A percentile compares a stretch with the other conserved stretches of the same genome.
Evolutionary conservation across 1,140 invertebrate genomes (phyloP).

Genomic region (Gyrodactylus salaris): DNA sequence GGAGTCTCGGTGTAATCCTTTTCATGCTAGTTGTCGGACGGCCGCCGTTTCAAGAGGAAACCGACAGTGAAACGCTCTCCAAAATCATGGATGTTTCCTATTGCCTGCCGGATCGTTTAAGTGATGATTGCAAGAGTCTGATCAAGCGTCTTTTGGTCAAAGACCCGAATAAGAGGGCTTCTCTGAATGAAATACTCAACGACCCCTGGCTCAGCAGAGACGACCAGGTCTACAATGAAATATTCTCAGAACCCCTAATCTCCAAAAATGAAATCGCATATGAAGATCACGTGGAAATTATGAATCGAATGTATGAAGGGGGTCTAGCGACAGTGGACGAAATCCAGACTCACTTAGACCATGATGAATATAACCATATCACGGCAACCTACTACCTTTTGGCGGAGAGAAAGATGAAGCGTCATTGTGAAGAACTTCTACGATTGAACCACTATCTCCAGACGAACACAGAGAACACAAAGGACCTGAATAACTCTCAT

Average conservation of each 20-base stretch:
- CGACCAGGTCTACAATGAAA: slow-evolving; percentile 7
- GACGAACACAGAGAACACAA: neutral
- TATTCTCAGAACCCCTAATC: slow-evolving; percentile 32
- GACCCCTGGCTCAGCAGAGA: slow-evolving; percentile 39
- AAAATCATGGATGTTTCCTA: slow-evolving; percentile 99
- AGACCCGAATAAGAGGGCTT: slow-evolving; percentile 54
- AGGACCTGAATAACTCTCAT: neutral
- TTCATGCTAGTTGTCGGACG: slow-evolving; percentile 90
- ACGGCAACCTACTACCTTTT: slow-evolving; percentile 88
- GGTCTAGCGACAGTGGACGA: slow-evolving; percentile 62
- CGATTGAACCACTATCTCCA: neutral
- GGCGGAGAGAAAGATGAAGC: slow-evolving; percentile 50
- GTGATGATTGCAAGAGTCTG: slow-evolving; percentile 43
- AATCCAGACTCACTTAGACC: slow-evolving; percentile 55
- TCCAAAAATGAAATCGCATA: slow-evolving; percentile 48
- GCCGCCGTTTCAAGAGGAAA: slow-evolving; percentile 87
- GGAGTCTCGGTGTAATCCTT: slow-evolving; percentile 44
- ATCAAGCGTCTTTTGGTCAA: slow-evolving; percentile 62
- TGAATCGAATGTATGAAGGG: slow-evolving; percentile 78
- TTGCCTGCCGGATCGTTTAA: slow-evolving; percentile 51
- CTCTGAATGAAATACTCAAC: slow-evolving; percentile 47
- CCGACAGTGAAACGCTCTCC: slow-evolving; percentile 87
- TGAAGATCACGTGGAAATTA: slow-evolving; percentile 54
- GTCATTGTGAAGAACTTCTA: neutral
- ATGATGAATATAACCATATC: slow-evolving; percentile 83